Conservation (phyloP, 2,113 vertebrate genomes). For the Salvelinus namaycush region DNA sequence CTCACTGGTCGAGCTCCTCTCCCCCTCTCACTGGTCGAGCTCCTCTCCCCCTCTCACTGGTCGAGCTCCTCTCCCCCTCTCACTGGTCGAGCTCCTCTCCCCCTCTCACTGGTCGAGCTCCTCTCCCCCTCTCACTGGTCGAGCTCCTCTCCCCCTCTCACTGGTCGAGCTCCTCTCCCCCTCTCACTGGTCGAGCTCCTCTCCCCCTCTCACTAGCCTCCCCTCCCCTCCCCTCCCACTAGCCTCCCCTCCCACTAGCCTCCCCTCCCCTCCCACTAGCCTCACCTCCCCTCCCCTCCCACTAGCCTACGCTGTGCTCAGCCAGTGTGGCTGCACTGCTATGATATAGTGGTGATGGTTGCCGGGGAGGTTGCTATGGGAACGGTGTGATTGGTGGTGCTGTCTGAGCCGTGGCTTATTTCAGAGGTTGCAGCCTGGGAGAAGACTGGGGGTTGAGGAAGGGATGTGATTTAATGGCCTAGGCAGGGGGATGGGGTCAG, state of each 20-base stretch:
- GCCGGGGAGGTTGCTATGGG: constrained; percentile 90
- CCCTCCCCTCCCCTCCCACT: neutral
- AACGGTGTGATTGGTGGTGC: constrained; percentile 85
- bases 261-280: neutral
- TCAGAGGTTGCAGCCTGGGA: constrained; percentile 74
- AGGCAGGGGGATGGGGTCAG: constrained; percentile 36
- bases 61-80: too few relatives aligned
- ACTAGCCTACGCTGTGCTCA: constrained; percentile 64
- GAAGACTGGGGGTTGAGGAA: constrained; percentile 83
- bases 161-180: too few relatives aligned
- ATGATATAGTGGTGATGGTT: constrained; percentile 91
- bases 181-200: too few relatives aligned
- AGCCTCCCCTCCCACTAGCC: neutral
- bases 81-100: too few relatives aligned
- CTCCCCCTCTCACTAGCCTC: too few relatives aligned
- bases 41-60: too few relatives aligned
- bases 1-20: too few relatives aligned
- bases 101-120: too few relatives aligned
- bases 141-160: too few relatives aligned
- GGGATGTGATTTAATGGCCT: constrained; percentile 67
- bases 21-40: too few relatives aligned
- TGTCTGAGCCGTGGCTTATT: constrained; percentile 74
- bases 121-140: too few relatives aligned
- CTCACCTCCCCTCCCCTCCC: constrained; percentile 40
- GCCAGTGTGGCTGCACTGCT: constrained; percentile 83